Conservation (phyloP, 2,888 invertebrate species). For the Neoitamus cyanurus region DNA sequence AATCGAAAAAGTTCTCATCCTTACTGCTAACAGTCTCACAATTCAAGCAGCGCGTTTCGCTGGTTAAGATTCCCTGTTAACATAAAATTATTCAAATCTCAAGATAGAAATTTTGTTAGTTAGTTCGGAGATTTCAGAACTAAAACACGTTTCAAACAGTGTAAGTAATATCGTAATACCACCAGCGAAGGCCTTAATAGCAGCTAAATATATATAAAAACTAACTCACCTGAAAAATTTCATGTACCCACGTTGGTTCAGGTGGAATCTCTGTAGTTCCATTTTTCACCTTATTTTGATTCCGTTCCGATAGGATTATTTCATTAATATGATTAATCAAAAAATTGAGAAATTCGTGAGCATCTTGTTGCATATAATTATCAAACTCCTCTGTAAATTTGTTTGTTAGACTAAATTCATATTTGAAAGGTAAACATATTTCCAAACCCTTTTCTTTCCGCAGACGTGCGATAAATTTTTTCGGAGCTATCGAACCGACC, state of each 20-base stretch:
- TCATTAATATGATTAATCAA: constrained; percentile 98
- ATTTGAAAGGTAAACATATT: not conserved
- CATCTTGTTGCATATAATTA: constrained; percentile 99
- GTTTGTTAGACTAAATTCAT: constrained; percentile 46
- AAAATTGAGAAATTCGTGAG: constrained; percentile 99
- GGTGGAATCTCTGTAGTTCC: constrained; percentile 67
- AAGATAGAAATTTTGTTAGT: not conserved
- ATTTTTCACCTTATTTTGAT: constrained; percentile 57
- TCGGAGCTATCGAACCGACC: constrained; percentile 99
- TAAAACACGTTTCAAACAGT: no score
- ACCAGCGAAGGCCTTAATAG: no score
- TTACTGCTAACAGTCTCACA: constrained; percentile 99
- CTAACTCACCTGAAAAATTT: constrained; percentile 86
- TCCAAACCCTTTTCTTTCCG: constrained; percentile 93
- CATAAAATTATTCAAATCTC: not conserved
- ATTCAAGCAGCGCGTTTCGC: constrained; percentile 98
- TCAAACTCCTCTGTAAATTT: constrained; percentile 90
- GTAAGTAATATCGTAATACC: no score
- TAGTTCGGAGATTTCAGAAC: no score
- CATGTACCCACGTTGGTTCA: constrained; percentile 99
- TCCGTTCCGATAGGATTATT: constrained; percentile 86
- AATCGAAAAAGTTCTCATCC: constrained; percentile 98
- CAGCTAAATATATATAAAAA: not conserved
- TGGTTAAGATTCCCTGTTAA: constrained; percentile 98
- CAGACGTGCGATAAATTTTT: constrained; percentile 98